Evolutionary conservation across 2,888 invertebrate genomes (phyloP), one percentile per base, ranked within the genome.

Genomic region (Onthophagus sagittarius): DNA sequence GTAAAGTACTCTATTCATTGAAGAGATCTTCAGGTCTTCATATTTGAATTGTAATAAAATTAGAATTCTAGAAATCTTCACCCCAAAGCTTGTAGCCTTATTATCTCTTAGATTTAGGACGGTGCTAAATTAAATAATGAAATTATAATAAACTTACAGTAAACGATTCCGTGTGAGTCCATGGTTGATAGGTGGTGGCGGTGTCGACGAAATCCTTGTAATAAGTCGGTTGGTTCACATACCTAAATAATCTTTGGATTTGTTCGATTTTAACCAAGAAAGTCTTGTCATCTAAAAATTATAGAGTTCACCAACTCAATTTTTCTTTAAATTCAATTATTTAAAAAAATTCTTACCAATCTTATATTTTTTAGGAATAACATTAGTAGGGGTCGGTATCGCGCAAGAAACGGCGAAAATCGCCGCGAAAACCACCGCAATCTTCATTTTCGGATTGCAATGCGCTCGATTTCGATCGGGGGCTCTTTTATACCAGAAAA

Each of bases 191-290:
- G 75, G 82, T 83, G 72, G 88, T 84, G 77, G 90, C 91, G 74
- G 90, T 86, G 32, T 89, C 88, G 72, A 86, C 84, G 74, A 88
- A 85, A 76, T 89, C 87, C 62, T 87, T 84, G 78, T 87, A 82
- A 72, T 88, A 86, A 76, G 89, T 86, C 0, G 89, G 89, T 82
- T 93, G 92, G 77, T 89, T 88, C 77, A 91, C 88, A 82, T 89
- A 88, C 80, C 89, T 89, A 82, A 90, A 83, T 75, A 91, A 86
- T 79, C 87, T 86, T 80, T 90, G 81, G 75, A 90, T 85, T 80
- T 89, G 87, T 73, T 88, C 83, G 82, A 80, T 79, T 62, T 77
- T 77, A 65, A 78, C 75, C 70, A 80, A 75, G 72, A 77, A 77
- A 2, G 53, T 76, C 72, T 78, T 77, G 75, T 78, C 79, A 71